Conservation (phyloP, 2,797 vertebrate genomes). For the Lepilemur ruficaudatus region DNA sequence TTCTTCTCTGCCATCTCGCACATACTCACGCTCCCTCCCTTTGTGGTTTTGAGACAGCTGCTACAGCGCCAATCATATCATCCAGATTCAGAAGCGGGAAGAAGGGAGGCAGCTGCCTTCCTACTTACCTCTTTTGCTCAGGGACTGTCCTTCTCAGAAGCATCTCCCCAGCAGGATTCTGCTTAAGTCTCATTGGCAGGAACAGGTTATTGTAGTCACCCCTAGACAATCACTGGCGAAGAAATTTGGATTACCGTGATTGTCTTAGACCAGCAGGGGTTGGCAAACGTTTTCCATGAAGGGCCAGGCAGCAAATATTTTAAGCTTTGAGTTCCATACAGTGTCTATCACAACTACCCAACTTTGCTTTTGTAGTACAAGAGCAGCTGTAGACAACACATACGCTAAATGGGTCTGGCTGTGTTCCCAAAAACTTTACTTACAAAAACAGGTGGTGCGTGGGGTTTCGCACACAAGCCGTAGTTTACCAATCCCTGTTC, state of each 20-base stretch:
- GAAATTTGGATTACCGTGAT: not conserved
- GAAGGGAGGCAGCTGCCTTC: not conserved
- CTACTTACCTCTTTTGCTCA: not conserved
- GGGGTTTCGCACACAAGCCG: not conserved
- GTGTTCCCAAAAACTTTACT: not conserved
- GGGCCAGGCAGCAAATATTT: no score
- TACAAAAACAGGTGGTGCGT: not conserved
- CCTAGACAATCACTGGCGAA: no score
- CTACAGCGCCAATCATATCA: not conserved
- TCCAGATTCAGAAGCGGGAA: not conserved
- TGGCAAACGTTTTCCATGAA: no score
- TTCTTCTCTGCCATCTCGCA: not conserved
- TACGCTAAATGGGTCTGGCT: not conserved
- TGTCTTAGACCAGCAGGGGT: not conserved
- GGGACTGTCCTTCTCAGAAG: not conserved
- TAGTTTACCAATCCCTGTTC: not conserved
- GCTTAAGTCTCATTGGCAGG: not conserved
- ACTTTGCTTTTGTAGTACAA: accelerated
- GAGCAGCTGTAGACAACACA: not conserved
- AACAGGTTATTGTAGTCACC: not conserved
- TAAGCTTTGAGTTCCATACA: accelerated
- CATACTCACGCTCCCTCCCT: not conserved
- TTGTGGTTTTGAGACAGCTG: not conserved
- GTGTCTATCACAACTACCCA: not conserved
- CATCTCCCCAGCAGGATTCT: not conserved